phyloP scores from a whole-genome alignment of 2,888 invertebrate genomes.

The Philonicus albiceps region DNA sequence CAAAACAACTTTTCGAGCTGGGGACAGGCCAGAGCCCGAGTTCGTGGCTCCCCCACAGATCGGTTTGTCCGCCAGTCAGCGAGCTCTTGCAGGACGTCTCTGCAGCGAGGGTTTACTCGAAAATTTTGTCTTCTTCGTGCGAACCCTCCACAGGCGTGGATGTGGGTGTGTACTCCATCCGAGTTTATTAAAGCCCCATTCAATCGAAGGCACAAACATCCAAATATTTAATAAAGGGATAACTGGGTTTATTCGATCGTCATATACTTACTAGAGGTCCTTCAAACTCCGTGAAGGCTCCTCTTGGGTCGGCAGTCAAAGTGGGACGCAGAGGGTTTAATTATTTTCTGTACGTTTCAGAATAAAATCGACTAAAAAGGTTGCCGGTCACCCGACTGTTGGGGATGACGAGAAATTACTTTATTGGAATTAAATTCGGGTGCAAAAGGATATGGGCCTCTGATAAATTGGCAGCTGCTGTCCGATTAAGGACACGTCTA shows the following conservation, averaged over 20 bases:
- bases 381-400: not conserved
- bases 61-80: not conserved
- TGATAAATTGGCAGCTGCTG: not conserved
- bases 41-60: not conserved
- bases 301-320: not conserved
- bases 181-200: slow-evolving; percentile 43
- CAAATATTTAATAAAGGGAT: slow-evolving; percentile 43
- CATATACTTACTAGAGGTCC: not conserved
- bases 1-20: slow-evolving; percentile 50
- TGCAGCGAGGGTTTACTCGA: not conserved
- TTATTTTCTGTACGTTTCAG: not conserved
- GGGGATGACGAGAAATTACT: not conserved
- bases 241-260: slow-evolving; percentile 32
- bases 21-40: slow-evolving; percentile 33
- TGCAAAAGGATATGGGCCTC: not conserved
- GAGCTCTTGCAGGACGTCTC: not conserved
- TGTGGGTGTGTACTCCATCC: not conserved
- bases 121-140: not conserved
- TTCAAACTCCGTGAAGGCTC: not conserved
- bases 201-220: slow-evolving; percentile 28
- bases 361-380: not conserved
- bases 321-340: not conserved
- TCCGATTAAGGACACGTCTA: not conserved
- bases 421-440: not conserved
- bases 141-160: not conserved